Evolutionary conservation across 2,888 invertebrate genomes (phyloP).

Genomic region (Agrochola lota): DNA sequence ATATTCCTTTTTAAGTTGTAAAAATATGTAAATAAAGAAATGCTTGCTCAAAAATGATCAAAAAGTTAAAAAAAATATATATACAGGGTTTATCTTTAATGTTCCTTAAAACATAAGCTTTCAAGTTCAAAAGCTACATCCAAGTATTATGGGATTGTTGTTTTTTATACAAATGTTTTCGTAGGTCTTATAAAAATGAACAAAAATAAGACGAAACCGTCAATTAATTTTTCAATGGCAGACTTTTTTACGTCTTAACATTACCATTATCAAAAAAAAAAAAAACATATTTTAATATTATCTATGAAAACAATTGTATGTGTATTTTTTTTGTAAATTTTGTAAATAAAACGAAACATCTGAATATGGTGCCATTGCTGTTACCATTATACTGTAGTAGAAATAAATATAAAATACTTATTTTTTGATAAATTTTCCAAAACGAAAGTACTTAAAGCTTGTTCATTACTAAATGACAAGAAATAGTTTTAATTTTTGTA

Average conservation of each 20-base stretch:
- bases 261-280: background rate
- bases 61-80: conserved; percentile 60
- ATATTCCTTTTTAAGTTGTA: conserved; percentile 50
- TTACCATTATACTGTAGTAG: conserved; percentile 83
- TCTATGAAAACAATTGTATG: conserved; percentile 56
- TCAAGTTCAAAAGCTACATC: conserved; percentile 52
- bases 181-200: conserved; percentile 23
- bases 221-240: conserved; percentile 26
- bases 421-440: conserved; percentile 74
- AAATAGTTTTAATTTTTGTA: conserved; percentile 54
- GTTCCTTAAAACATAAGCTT: conserved; percentile 65
- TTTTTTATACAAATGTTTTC: conserved; percentile 67
- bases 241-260: background rate
- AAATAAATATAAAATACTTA: conserved; percentile 57
- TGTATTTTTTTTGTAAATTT: conserved; percentile 29
- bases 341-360: conserved; percentile 60
- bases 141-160: conserved; percentile 61
- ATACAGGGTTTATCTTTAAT: conserved; percentile 74
- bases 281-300: background rate
- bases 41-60: conserved; percentile 78
- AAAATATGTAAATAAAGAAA: conserved; percentile 59
- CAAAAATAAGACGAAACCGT: conserved; percentile 8
- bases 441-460: conserved; percentile 68
- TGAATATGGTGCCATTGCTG: conserved; percentile 85
- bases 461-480: conserved; percentile 53